Conservation (phyloP, 2,888 invertebrate species). For the Hylaea fasciaria region DNA sequence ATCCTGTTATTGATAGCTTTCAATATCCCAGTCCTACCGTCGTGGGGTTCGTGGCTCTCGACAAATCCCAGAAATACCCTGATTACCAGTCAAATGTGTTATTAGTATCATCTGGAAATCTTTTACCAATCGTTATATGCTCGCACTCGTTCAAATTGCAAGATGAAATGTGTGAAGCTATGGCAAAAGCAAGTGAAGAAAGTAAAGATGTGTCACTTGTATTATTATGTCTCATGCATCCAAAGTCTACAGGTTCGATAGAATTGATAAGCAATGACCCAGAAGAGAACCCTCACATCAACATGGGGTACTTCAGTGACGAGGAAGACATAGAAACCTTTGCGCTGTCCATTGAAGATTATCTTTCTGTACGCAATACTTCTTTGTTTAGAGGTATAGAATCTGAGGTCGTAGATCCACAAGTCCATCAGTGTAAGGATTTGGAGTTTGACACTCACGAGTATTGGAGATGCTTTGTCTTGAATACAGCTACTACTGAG, state of each 20-base stretch:
- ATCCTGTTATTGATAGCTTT: conserved; percentile 46
- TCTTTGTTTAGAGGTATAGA: conserved; percentile 48
- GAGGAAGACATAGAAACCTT: conserved; percentile 51
- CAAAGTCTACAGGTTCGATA: conserved; percentile 60
- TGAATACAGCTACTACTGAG: conserved; percentile 83
- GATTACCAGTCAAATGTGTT: conserved; percentile 59
- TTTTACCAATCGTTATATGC: conserved; percentile 50
- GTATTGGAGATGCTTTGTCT: conserved; percentile 61
- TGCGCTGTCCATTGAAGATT: conserved; percentile 52
- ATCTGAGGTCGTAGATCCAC: conserved; percentile 46
- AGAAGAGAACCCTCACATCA: conserved; percentile 51
- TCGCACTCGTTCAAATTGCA: conserved; percentile 47
- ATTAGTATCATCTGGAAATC: conserved; percentile 46
- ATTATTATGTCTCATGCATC: conserved; percentile 53
- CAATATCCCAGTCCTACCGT: conserved; percentile 54
- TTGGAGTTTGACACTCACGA: conserved; percentile 46
- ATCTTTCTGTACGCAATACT: conserved; percentile 50
- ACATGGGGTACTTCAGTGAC: conserved; percentile 49
- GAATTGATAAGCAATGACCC: conserved; percentile 52
- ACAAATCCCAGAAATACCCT: conserved; percentile 56
- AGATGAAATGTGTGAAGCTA: conserved; percentile 48
- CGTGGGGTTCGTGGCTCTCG: conserved; percentile 57
- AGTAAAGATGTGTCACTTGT: conserved; percentile 44
- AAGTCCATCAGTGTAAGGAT: conserved; percentile 47
- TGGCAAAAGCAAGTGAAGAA: conserved; percentile 43